Base-by-base conservation (phyloP, 2,888 invertebrate species). In the Dendrolimus pini region DNA sequence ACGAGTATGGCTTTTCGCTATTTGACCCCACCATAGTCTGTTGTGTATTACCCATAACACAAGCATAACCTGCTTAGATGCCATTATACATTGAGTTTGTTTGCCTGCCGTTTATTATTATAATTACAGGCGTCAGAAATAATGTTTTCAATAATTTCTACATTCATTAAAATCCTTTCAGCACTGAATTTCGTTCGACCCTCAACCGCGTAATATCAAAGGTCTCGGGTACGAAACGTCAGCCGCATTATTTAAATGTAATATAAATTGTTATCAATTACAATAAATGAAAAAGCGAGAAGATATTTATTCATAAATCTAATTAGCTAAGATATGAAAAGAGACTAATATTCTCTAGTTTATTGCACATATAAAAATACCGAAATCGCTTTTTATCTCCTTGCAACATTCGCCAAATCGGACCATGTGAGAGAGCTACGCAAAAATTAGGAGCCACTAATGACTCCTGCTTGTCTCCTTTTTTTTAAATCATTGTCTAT, bases 361-460 rank as follows among this genome's bases (percentile, higher is more conserved):
- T 89, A 89, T 88, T 89, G 89, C 89, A 88, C 87, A 84, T 88
- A 88, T 71, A 84, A 87, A 88, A 88, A 85, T 84, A 85, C 79
- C 79, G 75, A 83, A 83, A 71, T 69, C 73, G 70, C 72, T 69
- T 65, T 68, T 64, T 64, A 67, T 61, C 65, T 62, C 61, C 59
- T 65, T 67, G 65, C 67, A 63, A 61, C 66, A 63, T 60, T 60
- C 59, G 61, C 54, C 54, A 54, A 62, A 65, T 63, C 63, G 67
- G 70, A 71, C 70, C 70, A 30, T 30, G 47, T 47, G 63, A 69
- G 66, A 71, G 72, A 72, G 71, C 69, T 69, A 68, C 67, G 54
- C 63, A 64, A n/a, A 30, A 30, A 30, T 30, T 30, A 30, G 30
- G 30, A 30, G 30, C 10, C 47, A 55, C 30, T 10, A 41, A 47